Conservation (phyloP, 2,113 vertebrate species). For the Chitala chitala region DNA sequence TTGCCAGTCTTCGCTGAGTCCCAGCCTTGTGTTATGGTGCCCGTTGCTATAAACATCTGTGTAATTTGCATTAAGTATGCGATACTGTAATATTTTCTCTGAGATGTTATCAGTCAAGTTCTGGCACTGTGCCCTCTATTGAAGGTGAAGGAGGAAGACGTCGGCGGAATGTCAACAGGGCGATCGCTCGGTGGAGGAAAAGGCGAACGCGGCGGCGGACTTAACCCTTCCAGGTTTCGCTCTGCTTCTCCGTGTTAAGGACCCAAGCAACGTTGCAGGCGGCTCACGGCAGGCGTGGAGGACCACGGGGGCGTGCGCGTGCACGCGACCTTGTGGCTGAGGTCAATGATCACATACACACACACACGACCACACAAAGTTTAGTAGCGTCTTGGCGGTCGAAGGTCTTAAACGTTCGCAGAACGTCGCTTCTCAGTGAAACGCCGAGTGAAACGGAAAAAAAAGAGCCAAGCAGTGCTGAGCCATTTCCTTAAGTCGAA, state of each 20-base stretch:
- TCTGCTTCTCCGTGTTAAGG: constrained; percentile 46
- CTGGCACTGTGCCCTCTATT: constrained; percentile 67
- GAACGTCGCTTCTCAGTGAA: no score
- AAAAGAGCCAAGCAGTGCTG: constrained; percentile 48
- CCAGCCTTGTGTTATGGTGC: constrained; percentile 76
- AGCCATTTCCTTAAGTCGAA: constrained; percentile 48
- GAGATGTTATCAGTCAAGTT: constrained; percentile 77
- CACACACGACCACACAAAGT: no score
- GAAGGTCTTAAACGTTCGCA: no score
- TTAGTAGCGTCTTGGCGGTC: no score
- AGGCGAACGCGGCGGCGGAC: no score
- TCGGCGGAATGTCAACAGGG: no score
- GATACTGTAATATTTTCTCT: constrained; percentile 84
- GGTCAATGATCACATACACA: no score
- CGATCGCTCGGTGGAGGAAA: no score
- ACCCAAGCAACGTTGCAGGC: constrained; percentile 49
- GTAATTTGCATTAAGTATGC: constrained; percentile 79
- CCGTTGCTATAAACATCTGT: constrained; percentile 95
- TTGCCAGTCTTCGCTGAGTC: constrained; percentile 54
- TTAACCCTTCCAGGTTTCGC: no score
- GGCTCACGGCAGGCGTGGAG: constrained; percentile 47
- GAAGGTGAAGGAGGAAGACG: constrained; percentile 33
- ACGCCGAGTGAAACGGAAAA: not conserved
- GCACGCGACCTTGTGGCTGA: no score
- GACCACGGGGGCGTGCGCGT: no score